A percentile compares a stretch with the other conserved stretches of the same genome.
Evolutionary conservation across 2,797 vertebrate genomes (phyloP).

Genomic region (Apodemus agrarius): DNA sequence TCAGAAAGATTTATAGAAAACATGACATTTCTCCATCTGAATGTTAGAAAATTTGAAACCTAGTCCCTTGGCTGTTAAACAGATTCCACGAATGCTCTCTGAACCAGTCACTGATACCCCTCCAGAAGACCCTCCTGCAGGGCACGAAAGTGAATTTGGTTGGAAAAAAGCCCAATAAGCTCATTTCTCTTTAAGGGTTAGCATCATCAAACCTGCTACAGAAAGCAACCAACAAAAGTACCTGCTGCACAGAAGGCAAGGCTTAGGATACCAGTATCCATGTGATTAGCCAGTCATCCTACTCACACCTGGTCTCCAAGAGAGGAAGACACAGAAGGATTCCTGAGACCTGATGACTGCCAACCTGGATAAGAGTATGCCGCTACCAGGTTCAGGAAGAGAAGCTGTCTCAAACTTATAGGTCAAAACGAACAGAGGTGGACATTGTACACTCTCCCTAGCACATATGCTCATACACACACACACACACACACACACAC

Average conservation of each 20-base stretch:
- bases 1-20: not conserved
- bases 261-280: not conserved
- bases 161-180: not conserved
- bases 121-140: not conserved
- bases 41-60: slow-evolving; percentile 41
- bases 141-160: not conserved
- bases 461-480: too few relatives aligned
- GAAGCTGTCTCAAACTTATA: not conserved
- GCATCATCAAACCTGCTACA: not conserved
- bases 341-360: not conserved
- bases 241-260: not conserved
- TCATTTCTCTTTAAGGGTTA: not conserved
- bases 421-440: not conserved
- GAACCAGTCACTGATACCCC: not conserved
- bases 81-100: not conserved
- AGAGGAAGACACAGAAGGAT: not conserved
- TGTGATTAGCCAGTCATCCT: not conserved
- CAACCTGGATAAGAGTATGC: not conserved
- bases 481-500: not conserved
- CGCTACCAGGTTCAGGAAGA: not conserved
- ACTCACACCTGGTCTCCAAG: not conserved
- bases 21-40: not conserved
- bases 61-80: not conserved
- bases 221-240: not conserved
- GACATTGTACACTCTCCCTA: not conserved